These are phyloP conservation scores for Percopsis omiscomaycus DNA, from an alignment of 2,797 vertebrate species.

Conservation along the genomic window DNA sequence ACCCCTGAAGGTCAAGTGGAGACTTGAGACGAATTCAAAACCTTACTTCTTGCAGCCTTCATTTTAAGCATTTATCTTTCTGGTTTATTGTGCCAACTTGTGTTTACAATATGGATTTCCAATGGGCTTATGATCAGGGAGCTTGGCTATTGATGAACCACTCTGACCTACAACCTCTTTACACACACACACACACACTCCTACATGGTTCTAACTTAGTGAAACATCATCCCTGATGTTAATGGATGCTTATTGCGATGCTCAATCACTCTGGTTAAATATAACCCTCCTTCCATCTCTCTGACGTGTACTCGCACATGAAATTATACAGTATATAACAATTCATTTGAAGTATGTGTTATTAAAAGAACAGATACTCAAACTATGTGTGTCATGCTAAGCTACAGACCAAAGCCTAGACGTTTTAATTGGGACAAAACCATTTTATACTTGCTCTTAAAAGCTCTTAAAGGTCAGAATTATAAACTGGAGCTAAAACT, in stretches of 20 bases:
- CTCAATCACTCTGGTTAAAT: constrained; percentile 33
- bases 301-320: background rate
- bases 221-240: constrained; percentile 17
- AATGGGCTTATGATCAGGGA: constrained; percentile 17
- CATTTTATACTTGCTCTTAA: too few relatives aligned
- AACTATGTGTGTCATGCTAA: too few relatives aligned
- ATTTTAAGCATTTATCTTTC: background rate
- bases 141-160: constrained; percentile 28
- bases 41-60: background rate
- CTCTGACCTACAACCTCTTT: constrained; percentile 23
- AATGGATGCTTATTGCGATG: constrained; percentile 27
- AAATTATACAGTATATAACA: too few relatives aligned
- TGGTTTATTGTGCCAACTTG: background rate
- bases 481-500: too few relatives aligned
- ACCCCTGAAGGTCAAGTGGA: constrained; percentile 16
- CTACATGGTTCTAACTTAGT: constrained; percentile 11
- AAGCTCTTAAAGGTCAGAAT: too few relatives aligned
- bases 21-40: constrained; percentile 11
- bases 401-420: too few relatives aligned
- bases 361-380: too few relatives aligned
- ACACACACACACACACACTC: background rate
- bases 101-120: background rate
- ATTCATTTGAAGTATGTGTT: background rate
- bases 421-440: too few relatives aligned
- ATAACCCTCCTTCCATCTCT: constrained; percentile 20